Evolutionary conservation across 2,888 invertebrate species (phyloP).

Genomic region (Eugnorisma glareosa): DNA sequence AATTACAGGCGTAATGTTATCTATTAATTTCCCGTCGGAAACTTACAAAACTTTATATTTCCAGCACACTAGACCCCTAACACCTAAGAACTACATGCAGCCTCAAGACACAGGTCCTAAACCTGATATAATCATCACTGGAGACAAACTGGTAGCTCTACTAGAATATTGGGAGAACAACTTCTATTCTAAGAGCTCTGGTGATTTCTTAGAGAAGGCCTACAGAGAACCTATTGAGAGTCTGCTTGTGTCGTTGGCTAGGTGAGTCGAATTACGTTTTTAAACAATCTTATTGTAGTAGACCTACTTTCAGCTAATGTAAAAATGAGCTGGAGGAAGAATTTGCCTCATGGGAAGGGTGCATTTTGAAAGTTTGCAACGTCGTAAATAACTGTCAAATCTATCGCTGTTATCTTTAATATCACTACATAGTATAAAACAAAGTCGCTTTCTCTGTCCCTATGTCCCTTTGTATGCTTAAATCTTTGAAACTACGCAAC

Average conservation of each 20-base stretch:
- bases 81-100: slow-evolving; percentile 81
- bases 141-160: slow-evolving; percentile 84
- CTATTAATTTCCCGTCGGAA: too few relatives aligned
- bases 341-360: too few relatives aligned
- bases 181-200: slow-evolving; percentile 72
- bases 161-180: slow-evolving; percentile 87
- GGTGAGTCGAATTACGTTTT: slow-evolving; percentile 73
- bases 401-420: too few relatives aligned
- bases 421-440: too few relatives aligned
- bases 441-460: too few relatives aligned
- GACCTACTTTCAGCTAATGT: background rate
- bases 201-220: slow-evolving; percentile 72
- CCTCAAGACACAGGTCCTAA: slow-evolving; percentile 78
- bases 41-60: slow-evolving; percentile 37
- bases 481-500: too few relatives aligned
- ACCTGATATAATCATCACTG: slow-evolving; percentile 83
- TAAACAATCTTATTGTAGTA: background rate
- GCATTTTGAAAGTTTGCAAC: too few relatives aligned
- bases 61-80: slow-evolving; percentile 85
- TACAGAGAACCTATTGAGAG: slow-evolving; percentile 79
- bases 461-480: too few relatives aligned
- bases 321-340: background rate
- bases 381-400: too few relatives aligned
- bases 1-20: too few relatives aligned
- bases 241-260: slow-evolving; percentile 82